phyloP scores from a whole-genome alignment of 2,888 invertebrate genomes.

The Sceliomorpha sp. region DNA sequence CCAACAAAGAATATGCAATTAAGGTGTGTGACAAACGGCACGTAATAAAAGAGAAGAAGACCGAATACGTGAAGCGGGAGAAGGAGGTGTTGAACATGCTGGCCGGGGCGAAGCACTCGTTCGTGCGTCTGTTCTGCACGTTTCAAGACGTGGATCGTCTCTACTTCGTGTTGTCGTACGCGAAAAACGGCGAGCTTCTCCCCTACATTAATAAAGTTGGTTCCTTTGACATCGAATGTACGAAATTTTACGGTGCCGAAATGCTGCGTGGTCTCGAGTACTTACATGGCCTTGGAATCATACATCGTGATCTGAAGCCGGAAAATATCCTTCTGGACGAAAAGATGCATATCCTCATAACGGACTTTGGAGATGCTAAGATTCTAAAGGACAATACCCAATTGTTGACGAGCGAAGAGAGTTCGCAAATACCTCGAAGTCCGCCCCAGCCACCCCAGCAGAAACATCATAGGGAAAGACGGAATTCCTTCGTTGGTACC shows the following conservation, averaged over 20 bases:
- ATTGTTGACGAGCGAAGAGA: too few species aligned
- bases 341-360: constrained; percentile 97
- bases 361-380: constrained; percentile 98
- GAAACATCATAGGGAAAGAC: constrained; percentile 80
- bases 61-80: constrained; percentile 95
- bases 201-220: constrained; percentile 95
- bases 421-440: too few species aligned
- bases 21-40: constrained; percentile 98
- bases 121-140: constrained; percentile 96
- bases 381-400: constrained; percentile 83
- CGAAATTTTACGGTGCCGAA: constrained; percentile 97
- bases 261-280: constrained; percentile 94
- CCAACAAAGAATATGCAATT: constrained; percentile 95
- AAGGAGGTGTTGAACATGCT: constrained; percentile 95
- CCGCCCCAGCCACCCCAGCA: constrained; percentile 12
- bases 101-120: constrained; percentile 90
- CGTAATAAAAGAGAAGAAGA: constrained; percentile 95
- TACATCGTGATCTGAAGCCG: constrained; percentile 98
- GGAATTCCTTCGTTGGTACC: constrained; percentile 97
- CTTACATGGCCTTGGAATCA: constrained; percentile 92
- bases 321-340: constrained; percentile 98
- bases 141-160: constrained; percentile 96
- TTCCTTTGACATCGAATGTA: constrained; percentile 93
- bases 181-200: constrained; percentile 96
- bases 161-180: constrained; percentile 97